These are phyloP conservation scores for Melanostoma mellinum DNA, from an alignment of 2,888 invertebrate genomes.

Conservation along the genomic window DNA sequence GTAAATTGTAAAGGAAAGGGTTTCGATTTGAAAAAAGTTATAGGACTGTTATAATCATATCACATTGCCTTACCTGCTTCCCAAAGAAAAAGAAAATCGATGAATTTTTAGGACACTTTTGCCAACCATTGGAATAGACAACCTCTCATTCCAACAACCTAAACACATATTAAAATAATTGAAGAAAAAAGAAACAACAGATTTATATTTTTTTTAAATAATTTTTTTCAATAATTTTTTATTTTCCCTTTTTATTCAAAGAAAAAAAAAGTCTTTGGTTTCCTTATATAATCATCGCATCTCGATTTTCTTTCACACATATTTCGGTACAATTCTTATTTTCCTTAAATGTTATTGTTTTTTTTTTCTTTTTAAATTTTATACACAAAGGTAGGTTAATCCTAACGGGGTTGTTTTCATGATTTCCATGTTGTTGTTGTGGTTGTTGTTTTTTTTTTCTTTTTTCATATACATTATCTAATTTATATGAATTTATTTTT, in stretches of 20 bases:
- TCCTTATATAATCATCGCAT: conserved; percentile 76
- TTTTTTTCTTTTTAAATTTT: conserved; percentile 37
- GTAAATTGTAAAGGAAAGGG: too few species aligned
- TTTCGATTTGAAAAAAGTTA: too few species aligned
- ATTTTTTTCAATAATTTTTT: conserved; percentile 74
- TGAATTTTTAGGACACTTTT: too few species aligned
- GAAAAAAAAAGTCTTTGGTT: conserved; percentile 81
- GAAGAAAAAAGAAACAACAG: conserved; percentile 28
- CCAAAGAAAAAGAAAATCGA: too few species aligned
- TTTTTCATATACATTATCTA: conserved; percentile 53
- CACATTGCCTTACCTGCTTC: too few species aligned
- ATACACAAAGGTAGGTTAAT: conserved; percentile 60
- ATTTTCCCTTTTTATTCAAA: conserved; percentile 77
- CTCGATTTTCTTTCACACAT: conserved; percentile 47
- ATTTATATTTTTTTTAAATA: conserved; percentile 65
- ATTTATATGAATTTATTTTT: conserved; percentile 49
- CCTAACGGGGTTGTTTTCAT: conserved; percentile 52
- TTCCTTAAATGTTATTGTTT: conserved; percentile 46
- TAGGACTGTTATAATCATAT: too few species aligned
- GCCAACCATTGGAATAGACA: not conserved
- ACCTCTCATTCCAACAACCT: conserved; percentile 14
- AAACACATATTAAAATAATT: not conserved
- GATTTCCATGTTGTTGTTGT: conserved; percentile 16
- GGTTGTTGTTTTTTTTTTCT: conserved; percentile 17
- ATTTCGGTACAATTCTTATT: conserved; percentile 57